A percentile compares a stretch with the other conserved stretches of the same genome.
Evolutionary conservation across 2,888 invertebrate species (phyloP).

Genomic region (Cantharis rustica): DNA sequence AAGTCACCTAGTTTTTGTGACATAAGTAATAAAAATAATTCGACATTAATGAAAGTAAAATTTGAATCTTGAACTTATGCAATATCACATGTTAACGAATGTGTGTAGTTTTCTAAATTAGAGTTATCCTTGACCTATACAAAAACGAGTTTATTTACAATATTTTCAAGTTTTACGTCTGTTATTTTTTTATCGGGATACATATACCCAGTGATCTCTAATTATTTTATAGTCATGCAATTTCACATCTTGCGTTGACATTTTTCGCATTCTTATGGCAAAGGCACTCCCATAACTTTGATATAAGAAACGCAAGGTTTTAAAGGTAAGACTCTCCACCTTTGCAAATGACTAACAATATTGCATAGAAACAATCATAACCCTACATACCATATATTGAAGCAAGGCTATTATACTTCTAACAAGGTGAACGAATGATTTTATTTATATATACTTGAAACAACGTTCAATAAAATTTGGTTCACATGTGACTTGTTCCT

Average conservation of each 20-base stretch:
- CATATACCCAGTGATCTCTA: not conserved
- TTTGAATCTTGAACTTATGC: not conserved
- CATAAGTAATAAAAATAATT: not conserved
- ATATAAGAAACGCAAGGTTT: constrained; percentile 17
- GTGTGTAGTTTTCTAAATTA: not conserved
- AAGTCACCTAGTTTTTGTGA: not conserved
- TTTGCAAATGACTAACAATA: constrained; percentile 12
- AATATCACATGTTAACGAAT: not conserved
- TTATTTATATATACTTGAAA: not conserved
- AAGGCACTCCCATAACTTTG: constrained; percentile 20
- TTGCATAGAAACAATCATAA: not conserved
- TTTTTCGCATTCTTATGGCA: constrained; percentile 20
- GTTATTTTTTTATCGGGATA: not conserved
- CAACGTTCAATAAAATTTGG: not conserved
- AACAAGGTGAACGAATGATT: constrained; percentile 1
- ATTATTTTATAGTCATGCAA: not conserved
- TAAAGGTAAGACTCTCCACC: constrained; percentile 17
- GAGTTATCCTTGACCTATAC: not conserved
- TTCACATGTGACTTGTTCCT: not conserved
- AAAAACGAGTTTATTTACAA: not conserved
- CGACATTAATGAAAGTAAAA: not conserved
- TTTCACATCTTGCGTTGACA: constrained; percentile 4
- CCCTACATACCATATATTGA: not conserved
- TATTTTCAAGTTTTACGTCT: not conserved
- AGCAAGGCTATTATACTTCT: not conserved